Evolutionary conservation across 2,888 invertebrate genomes (phyloP), one percentile per base, ranked within the genome.

Genomic region (Azorinus chamasolen): DNA sequence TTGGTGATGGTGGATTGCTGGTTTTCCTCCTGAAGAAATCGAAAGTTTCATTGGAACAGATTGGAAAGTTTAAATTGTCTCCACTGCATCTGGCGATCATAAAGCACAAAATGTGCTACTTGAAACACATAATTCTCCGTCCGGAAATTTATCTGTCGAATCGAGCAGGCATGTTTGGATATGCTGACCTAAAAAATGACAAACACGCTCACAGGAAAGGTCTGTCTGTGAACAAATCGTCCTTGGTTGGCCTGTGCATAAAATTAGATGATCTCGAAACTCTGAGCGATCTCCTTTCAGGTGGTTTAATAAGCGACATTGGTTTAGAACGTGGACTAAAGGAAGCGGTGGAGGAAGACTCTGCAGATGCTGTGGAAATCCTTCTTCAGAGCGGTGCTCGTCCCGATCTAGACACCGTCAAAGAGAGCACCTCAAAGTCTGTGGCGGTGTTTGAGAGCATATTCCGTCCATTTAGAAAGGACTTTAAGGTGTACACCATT

Each of bases 11-110:
- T 6, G 53, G 41, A 22, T 25, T 79, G 46, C 32, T 75, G 18
- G 37, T 61, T 8, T 75, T 68, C 32, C 39, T 79, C n/a, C 16
- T 79, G 43, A 79, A 65, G 27, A 63, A 54, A 46, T 59, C 75
- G 0, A 68, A 62, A 25, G 14, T 65, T 2, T 68, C 71, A 20
- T 41, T 75, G 8, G 61, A 72, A 37, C 79, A 79, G 43, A 48
- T 79, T 1, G 79, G 79, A 1, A 68, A 63, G 12, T 79, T 79
- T 41, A 75, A 79, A 45, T 32, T 79, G 32, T 79, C 79, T n/a
- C 75, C 79, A 0, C 64, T 79, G 8, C 79, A 79, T 46, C 39
- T 79, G 8, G 79, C 75, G 20, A 79, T 79, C n/a, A 32, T 75
- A 14, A 79, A 79, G 43, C 46, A 79, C 43, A 71, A 61, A 45